These are phyloP conservation scores for Eutrigla gurnardus DNA, from an alignment of 2,797 vertebrate species.

Conservation along the genomic window DNA sequence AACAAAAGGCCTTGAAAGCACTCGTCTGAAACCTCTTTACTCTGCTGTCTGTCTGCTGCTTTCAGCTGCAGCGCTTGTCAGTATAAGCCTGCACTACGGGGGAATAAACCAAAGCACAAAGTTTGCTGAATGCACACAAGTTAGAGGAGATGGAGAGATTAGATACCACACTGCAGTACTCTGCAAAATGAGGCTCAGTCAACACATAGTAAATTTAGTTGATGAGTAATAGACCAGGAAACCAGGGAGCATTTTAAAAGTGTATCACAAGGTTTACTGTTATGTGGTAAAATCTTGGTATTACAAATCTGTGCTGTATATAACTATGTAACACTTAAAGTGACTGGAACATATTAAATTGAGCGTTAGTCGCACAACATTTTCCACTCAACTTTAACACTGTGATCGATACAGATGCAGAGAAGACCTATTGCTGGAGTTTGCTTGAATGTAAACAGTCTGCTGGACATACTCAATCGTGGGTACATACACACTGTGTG, in stretches of 20 bases:
- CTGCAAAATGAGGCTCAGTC: constrained; percentile 38
- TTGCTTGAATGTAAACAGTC: too few relatives aligned
- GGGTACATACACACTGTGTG: too few relatives aligned
- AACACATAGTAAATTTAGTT: constrained; percentile 2
- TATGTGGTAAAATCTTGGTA: neutral
- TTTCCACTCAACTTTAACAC: too few relatives aligned
- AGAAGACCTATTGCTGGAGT: too few relatives aligned
- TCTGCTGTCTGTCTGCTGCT: constrained; percentile 17
- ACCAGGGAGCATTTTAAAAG: neutral
- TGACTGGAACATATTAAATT: too few relatives aligned
- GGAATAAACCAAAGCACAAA: constrained; percentile 45
- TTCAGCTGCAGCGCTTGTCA: constrained; percentile 20
- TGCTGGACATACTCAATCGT: too few relatives aligned
- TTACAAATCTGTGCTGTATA: too few relatives aligned
- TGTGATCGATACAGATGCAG: too few relatives aligned
- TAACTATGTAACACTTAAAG: too few relatives aligned
- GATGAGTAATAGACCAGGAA: constrained; percentile 18
- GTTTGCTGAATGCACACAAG: constrained; percentile 40
- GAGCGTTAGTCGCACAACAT: too few relatives aligned
- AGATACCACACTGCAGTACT: constrained; percentile 33
- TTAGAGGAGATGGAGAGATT: constrained; percentile 45
- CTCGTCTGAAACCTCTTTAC: constrained; percentile 26
- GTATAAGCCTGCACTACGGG: constrained; percentile 39
- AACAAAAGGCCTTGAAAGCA: constrained; percentile 43
- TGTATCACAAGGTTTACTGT: neutral